Conservation (phyloP, 1,140 invertebrate species). For the silkworm (Bombyx mori) region DNA sequence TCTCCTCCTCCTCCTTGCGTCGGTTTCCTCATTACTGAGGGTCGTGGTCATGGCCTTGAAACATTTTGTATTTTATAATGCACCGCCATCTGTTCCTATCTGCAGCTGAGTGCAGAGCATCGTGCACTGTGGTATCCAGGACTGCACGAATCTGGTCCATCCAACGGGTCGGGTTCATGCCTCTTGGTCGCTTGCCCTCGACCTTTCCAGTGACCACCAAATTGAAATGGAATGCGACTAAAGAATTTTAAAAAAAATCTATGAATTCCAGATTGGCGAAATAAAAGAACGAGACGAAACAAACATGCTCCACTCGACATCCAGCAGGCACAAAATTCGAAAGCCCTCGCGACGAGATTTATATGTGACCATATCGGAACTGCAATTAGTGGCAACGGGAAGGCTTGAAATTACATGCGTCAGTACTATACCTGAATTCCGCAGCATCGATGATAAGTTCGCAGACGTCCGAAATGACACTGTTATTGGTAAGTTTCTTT, state of each 20-base stretch:
- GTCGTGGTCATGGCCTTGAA: too few species aligned
- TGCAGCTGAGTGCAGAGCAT: too few species aligned
- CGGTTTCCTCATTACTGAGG: too few species aligned
- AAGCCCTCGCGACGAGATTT: slow-evolving; percentile 38
- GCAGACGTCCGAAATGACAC: slow-evolving; percentile 64
- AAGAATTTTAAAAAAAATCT: not conserved
- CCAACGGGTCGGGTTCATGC: too few species aligned
- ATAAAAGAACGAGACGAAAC: slow-evolving; percentile 29
- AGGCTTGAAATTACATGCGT: slow-evolving; percentile 75
- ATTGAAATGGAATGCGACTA: too few species aligned
- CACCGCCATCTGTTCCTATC: too few species aligned
- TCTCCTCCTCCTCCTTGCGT: too few species aligned
- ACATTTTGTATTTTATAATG: too few species aligned
- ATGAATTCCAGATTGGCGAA: slow-evolving; percentile 31
- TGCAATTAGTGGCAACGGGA: slow-evolving; percentile 74
- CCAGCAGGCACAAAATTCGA: slow-evolving; percentile 39
- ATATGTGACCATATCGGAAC: slow-evolving; percentile 70
- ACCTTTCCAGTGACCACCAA: too few species aligned
- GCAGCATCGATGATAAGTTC: slow-evolving; percentile 61
- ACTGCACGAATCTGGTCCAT: too few species aligned
- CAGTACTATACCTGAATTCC: slow-evolving; percentile 76
- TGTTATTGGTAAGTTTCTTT: slow-evolving; percentile 40
- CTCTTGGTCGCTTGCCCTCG: too few species aligned
- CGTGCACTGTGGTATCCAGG: too few species aligned
- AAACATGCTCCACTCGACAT: slow-evolving; percentile 26